Conservation (phyloP, 2,888 invertebrate genomes). For the Auanema freiburgensis region DNA sequence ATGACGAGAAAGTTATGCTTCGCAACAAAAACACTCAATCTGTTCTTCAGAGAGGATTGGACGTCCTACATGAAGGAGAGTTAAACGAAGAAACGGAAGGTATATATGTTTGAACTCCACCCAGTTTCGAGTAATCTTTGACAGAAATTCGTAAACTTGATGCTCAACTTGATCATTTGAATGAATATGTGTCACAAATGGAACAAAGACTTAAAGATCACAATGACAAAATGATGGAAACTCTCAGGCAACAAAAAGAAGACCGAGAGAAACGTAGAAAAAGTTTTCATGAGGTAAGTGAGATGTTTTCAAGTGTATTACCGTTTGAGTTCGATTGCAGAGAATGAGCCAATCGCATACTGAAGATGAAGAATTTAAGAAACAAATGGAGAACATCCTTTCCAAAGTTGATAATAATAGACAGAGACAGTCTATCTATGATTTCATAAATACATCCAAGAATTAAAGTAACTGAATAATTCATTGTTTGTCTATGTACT, state of each 20-base stretch:
- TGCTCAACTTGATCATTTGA: slow-evolving; percentile 62
- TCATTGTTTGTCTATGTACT: no score
- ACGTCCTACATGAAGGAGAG: slow-evolving; percentile 54
- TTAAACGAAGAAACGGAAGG: slow-evolving; percentile 57
- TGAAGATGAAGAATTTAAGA: slow-evolving; percentile 62
- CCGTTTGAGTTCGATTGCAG: slow-evolving; percentile 13
- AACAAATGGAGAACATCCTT: slow-evolving; percentile 51
- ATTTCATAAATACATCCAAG: not conserved
- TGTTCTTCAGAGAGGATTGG: slow-evolving; percentile 49
- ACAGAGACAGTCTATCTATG: slow-evolving; percentile 27
- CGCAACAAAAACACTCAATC: slow-evolving; percentile 25
- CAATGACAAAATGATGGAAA: slow-evolving; percentile 58
- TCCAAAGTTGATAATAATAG: slow-evolving; percentile 45
- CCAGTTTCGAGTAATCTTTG: no score
- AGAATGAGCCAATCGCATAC: slow-evolving; percentile 45
- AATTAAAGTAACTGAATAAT: no score
- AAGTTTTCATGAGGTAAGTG: slow-evolving; percentile 59
- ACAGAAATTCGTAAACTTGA: slow-evolving; percentile 63
- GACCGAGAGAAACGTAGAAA: slow-evolving; percentile 61
- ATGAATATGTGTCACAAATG: slow-evolving; percentile 63
- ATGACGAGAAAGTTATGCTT: no score
- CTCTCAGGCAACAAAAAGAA: slow-evolving; percentile 57
- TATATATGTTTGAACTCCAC: slow-evolving; percentile 13
- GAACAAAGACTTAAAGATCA: slow-evolving; percentile 47
- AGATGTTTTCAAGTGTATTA: not conserved